Conservation (phyloP, 1,140 invertebrate genomes). For the Choristoneura fumiferana region DNA sequence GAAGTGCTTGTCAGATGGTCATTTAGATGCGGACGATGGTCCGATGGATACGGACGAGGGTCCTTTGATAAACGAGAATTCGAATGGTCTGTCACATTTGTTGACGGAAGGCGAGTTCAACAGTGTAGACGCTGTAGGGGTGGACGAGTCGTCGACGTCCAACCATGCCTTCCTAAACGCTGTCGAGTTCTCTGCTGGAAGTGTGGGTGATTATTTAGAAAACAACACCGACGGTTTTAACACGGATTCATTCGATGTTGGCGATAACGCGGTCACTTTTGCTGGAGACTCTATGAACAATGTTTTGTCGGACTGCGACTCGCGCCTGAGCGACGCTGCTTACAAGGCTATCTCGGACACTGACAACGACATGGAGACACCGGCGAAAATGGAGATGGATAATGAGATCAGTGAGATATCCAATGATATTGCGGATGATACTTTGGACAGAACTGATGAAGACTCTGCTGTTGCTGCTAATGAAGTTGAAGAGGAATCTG, state of each 20-base stretch:
- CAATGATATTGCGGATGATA: constrained; percentile 23
- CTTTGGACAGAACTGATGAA: constrained; percentile 39
- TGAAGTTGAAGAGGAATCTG: constrained; percentile 29
- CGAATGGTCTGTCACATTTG: constrained; percentile 65
- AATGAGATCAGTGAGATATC: constrained; percentile 25
- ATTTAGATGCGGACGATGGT: constrained; percentile 63
- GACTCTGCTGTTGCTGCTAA: constrained; percentile 50
- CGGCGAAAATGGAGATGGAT: constrained; percentile 35
- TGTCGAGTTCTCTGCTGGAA: constrained; percentile 61
- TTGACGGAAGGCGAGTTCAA: constrained; percentile 67
- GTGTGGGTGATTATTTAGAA: constrained; percentile 66
- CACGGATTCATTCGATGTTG: constrained; percentile 63
- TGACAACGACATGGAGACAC: constrained; percentile 50
- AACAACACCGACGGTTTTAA: constrained; percentile 61
- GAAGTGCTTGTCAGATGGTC: constrained; percentile 58
- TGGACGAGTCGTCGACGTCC: constrained; percentile 65
- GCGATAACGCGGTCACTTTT: constrained; percentile 66
- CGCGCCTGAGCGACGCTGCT: constrained; percentile 47
- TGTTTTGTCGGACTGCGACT: constrained; percentile 61
- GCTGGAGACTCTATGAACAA: constrained; percentile 62
- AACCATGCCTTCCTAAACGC: constrained; percentile 70
- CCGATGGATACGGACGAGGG: constrained; percentile 70
- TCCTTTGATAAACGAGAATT: constrained; percentile 68
- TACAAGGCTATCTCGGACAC: constrained; percentile 51
- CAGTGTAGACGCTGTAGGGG: constrained; percentile 61